Evolutionary conservation across 2,797 vertebrate species (phyloP).

Genomic region (Morelia viridis): DNA sequence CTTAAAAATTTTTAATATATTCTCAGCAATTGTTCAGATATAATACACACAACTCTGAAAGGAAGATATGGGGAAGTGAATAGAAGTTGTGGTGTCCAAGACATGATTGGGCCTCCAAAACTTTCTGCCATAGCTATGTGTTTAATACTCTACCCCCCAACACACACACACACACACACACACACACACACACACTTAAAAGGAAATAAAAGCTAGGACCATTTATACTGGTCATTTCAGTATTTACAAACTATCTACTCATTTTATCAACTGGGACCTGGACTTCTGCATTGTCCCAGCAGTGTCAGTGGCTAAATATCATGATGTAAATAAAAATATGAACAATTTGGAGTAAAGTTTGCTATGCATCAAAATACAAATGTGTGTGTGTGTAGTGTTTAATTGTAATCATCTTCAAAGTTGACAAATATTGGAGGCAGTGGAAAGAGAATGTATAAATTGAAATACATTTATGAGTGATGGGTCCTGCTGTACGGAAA

Average conservation of each 20-base stretch:
- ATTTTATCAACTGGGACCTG: not conserved
- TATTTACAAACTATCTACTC: not conserved
- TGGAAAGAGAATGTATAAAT: not conserved
- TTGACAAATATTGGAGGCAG: not conserved
- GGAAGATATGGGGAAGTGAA: not conserved
- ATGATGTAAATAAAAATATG: not conserved
- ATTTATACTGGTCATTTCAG: not conserved
- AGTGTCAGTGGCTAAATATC: not conserved
- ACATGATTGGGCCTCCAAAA: not conserved
- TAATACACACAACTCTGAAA: not conserved
- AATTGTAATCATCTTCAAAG: not conserved
- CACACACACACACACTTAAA: not conserved
- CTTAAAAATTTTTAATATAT: not conserved
- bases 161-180: not conserved
- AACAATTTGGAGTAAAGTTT: not conserved
- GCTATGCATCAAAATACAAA: not conserved
- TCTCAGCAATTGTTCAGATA: not conserved
- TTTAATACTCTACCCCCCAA: not conserved
- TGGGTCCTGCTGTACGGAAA: not conserved
- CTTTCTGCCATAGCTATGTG: not conserved
- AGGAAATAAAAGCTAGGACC: not conserved
- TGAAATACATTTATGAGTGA: not conserved
- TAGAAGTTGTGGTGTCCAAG: not conserved
- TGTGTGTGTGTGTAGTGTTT: not conserved
- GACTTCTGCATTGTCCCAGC: not conserved